These are phyloP conservation scores for Ochotona curzoniae DNA, from an alignment of 2,113 vertebrate genomes.

Conservation along the genomic window DNA sequence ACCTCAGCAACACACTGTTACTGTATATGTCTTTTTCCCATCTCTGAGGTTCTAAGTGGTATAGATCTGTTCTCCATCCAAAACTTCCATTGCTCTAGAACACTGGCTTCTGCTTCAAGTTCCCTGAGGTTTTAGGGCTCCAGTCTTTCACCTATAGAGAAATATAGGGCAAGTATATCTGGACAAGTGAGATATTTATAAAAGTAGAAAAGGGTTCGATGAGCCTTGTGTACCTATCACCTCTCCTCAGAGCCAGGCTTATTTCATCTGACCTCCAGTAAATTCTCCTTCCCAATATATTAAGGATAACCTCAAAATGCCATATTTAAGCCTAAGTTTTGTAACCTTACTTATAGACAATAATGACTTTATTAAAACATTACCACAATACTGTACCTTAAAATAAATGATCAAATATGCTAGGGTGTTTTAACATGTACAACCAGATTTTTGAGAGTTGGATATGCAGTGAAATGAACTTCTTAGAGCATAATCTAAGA, in stretches of 20 bases:
- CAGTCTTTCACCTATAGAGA: not conserved
- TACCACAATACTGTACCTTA: not conserved
- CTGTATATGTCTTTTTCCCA: not conserved
- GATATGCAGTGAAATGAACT: not conserved
- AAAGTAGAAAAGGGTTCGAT: not conserved
- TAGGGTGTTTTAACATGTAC: not conserved
- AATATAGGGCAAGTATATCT: not conserved
- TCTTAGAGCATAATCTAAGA: not conserved
- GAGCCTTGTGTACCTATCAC: not conserved
- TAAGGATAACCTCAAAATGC: not conserved
- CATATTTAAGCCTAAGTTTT: not conserved
- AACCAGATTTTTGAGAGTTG: not conserved
- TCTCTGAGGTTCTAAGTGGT: not conserved
- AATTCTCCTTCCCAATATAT: not conserved
- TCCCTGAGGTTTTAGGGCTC: not conserved
- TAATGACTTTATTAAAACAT: not conserved
- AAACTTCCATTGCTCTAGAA: not conserved
- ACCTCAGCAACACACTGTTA: not conserved
- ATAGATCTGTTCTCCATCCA: not conserved
- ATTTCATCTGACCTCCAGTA: not conserved
- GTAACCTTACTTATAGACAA: constrained; percentile 3
- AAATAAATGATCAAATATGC: not conserved
- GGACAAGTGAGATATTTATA: not conserved
- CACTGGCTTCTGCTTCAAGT: not conserved
- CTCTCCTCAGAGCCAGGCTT: not conserved